Conservation (phyloP, 1,140 invertebrate species). For the Propsilocerus akamusi region DNA sequence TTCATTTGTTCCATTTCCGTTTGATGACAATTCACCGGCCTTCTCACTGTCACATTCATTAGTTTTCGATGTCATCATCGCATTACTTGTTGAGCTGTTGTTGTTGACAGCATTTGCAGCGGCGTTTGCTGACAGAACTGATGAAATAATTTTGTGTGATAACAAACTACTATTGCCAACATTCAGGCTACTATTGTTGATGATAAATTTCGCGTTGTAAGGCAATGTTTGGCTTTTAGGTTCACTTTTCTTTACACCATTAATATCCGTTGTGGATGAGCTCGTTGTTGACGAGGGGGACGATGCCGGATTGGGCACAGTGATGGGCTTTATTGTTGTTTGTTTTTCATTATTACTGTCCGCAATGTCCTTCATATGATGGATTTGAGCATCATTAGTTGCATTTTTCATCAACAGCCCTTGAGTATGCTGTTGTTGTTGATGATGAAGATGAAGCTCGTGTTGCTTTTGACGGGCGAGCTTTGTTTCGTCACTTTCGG, state of each 20-base stretch:
- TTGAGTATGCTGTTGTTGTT: neutral
- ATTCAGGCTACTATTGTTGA: slow-evolving; percentile 15
- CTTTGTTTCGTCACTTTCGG: slow-evolving; percentile 22
- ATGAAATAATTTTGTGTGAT: slow-evolving; percentile 9
- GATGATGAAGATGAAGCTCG: slow-evolving; percentile 3
- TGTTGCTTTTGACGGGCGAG: slow-evolving; percentile 19
- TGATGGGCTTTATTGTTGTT: neutral
- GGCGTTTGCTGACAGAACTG: slow-evolving; percentile 5
- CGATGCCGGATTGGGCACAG: neutral
- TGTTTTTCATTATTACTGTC: slow-evolving; percentile 10
- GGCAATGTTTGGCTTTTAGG: slow-evolving; percentile 87
- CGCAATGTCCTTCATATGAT: slow-evolving; percentile 17
- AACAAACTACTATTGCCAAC: slow-evolving; percentile 14
- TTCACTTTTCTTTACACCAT: slow-evolving; percentile 56
- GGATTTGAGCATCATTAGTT: slow-evolving; percentile 6
- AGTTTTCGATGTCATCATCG: slow-evolving; percentile 12
- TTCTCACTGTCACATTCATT: slow-evolving; percentile 7
- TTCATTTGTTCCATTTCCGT: slow-evolving; percentile 16
- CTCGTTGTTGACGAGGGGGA: too few relatives aligned
- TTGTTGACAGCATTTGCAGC: slow-evolving; percentile 11
- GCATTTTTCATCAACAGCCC: neutral
- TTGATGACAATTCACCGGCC: neutral
- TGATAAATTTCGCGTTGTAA: slow-evolving; percentile 68
- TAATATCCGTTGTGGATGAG: slow-evolving; percentile 9
- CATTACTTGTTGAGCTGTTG: slow-evolving; percentile 19